These are phyloP conservation scores for Melanotaenia duboulayi DNA, from an alignment of 2,113 vertebrate genomes.

Conservation along the genomic window DNA sequence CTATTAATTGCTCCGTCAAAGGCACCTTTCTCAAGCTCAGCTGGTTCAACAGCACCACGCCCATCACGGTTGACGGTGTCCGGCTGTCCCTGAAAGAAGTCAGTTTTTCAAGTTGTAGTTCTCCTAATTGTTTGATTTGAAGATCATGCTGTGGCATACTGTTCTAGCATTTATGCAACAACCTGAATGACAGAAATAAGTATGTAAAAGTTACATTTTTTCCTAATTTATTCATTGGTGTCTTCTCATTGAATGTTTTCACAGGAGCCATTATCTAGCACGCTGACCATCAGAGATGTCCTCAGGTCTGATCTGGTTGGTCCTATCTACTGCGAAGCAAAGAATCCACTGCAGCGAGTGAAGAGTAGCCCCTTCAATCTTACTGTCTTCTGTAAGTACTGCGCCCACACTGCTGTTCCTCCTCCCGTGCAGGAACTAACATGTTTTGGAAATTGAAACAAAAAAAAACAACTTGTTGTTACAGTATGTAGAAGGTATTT, in stretches of 20 bases:
- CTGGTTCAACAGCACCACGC: constrained; percentile 55
- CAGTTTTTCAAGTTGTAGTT: not conserved
- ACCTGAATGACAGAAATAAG: not conserved
- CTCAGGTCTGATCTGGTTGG: constrained; percentile 56
- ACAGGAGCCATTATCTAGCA: constrained; percentile 10
- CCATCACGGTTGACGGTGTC: constrained; percentile 20
- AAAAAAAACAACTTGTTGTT: too few species aligned
- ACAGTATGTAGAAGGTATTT: too few species aligned
- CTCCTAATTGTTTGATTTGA: not conserved
- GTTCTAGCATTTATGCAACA: not conserved
- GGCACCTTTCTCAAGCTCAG: constrained; percentile 72
- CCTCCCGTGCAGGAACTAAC: not conserved
- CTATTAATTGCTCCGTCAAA: constrained; percentile 71
- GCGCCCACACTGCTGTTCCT: not conserved
- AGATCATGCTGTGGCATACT: not conserved
- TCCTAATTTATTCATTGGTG: accelerated
- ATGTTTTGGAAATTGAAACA: not conserved
- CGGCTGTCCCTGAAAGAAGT: constrained; percentile 11
- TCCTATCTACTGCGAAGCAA: constrained; percentile 67
- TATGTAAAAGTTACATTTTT: not conserved
- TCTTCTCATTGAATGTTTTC: not conserved
- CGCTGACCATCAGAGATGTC: constrained; percentile 56
- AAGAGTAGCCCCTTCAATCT: constrained; percentile 68
- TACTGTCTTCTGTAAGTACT: constrained; percentile 76
- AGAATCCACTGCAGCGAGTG: constrained; percentile 49